Conservation (phyloP, 1,140 invertebrate genomes). For the Thereuonema tuberculata region DNA sequence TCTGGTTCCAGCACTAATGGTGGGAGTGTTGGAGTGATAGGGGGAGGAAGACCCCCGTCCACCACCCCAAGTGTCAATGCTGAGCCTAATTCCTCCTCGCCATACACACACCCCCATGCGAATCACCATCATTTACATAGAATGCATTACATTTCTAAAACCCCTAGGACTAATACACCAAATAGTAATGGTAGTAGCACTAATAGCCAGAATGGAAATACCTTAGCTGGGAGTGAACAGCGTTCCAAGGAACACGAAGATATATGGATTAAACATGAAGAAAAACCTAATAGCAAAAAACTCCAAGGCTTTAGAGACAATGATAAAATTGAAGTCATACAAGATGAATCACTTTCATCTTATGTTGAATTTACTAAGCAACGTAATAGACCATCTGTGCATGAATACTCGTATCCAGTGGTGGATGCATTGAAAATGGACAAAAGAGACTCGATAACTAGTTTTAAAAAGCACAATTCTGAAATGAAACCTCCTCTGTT, state of each 20-base stretch:
- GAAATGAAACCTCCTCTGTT: conserved; percentile 29
- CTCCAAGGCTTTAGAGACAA: conserved; percentile 15
- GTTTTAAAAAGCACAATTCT: neutral
- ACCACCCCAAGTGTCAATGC: conserved; percentile 12
- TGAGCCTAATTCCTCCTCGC: conserved; percentile 28
- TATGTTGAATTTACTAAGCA: conserved; percentile 77
- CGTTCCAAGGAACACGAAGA: conserved; percentile 23
- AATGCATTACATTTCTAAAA: conserved; percentile 34
- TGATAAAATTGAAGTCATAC: conserved; percentile 20
- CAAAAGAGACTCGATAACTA: conserved; percentile 8
- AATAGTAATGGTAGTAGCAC: neutral
- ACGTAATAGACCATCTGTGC: conserved; percentile 40
- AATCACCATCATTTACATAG: conserved; percentile 35
- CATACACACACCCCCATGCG: conserved; percentile 22
- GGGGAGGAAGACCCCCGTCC: conserved; percentile 16
- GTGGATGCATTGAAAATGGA: conserved; percentile 38
- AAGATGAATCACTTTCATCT: conserved; percentile 50
- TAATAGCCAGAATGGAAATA: conserved; percentile 19
- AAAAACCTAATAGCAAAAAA: conserved; percentile 20
- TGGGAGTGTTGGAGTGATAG: conserved; percentile 18
- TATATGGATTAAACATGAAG: conserved; percentile 27
- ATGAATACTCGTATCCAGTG: conserved; percentile 69
- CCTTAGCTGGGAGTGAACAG: conserved; percentile 25
- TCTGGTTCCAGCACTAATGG: conserved; percentile 42
- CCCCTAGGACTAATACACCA: conserved; percentile 13